phyloP scores from a whole-genome alignment of 2,888 invertebrate species.

The Podotricha telesiphe region DNA sequence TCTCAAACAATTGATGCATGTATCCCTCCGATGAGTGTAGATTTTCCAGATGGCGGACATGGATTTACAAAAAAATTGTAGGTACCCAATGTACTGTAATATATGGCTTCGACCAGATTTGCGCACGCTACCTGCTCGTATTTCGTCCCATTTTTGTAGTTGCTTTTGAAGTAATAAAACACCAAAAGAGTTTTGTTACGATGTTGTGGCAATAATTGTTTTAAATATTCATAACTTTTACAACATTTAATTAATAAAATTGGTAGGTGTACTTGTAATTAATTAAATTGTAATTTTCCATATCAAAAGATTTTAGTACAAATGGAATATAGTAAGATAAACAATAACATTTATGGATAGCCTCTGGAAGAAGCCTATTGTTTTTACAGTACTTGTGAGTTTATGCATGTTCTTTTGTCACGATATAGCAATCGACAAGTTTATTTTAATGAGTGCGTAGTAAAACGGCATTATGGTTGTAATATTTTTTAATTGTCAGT shows the following conservation, averaged over 20 bases:
- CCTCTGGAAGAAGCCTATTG: conserved; percentile 8
- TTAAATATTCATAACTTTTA: not conserved
- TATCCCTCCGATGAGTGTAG: conserved; percentile 51
- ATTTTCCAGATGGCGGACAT: conserved; percentile 52
- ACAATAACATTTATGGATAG: not conserved
- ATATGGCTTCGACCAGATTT: conserved; percentile 59
- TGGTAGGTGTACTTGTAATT: no score
- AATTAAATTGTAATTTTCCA: no score
- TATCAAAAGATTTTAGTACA: no score
- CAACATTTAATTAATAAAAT: not conserved
- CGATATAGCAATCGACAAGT: conserved; percentile 35
- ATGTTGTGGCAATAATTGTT: conserved; percentile 1
- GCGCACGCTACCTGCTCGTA: conserved; percentile 54
- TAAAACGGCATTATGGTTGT: conserved; percentile 22
- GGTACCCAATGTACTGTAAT: conserved; percentile 46
- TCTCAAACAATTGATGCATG: conserved; percentile 49
- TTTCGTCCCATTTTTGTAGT: conserved; percentile 49
- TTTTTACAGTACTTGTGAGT: conserved; percentile 10
- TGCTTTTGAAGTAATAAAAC: conserved; percentile 37
- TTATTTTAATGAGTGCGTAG: conserved; percentile 31
- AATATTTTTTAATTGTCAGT: conserved; percentile 33
- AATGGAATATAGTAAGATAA: not conserved
- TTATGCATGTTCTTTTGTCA: conserved; percentile 32
- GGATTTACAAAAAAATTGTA: conserved; percentile 49
- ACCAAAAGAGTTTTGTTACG: conserved; percentile 14